Evolutionary conservation across 2,113 vertebrate species (phyloP).

Genomic region (Beaufortia kweichowensis): DNA sequence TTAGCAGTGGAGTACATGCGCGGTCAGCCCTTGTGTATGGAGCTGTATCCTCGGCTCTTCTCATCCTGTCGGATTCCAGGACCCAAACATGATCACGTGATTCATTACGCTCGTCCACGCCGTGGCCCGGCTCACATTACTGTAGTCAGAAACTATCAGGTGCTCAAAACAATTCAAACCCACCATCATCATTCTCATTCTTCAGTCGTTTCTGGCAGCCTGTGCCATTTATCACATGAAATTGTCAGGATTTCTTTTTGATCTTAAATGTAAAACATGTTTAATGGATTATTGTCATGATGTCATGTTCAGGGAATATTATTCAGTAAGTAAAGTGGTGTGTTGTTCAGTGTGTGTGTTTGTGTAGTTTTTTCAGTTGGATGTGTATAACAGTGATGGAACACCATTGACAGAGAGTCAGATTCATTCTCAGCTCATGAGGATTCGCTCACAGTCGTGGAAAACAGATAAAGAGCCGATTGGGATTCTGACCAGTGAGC

Average conservation of each 20-base stretch:
- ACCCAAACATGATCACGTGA: constrained; percentile 77
- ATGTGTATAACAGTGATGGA: constrained; percentile 84
- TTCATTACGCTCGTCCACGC: constrained; percentile 68
- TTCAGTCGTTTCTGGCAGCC: too few species aligned
- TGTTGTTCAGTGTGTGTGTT: background rate
- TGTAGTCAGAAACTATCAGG: constrained; percentile 83
- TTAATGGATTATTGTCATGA: too few species aligned
- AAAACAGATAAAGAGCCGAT: constrained; percentile 85
- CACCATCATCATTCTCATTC: background rate
- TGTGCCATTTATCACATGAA: too few species aligned
- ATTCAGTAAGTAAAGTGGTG: background rate
- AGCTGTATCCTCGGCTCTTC: constrained; percentile 78
- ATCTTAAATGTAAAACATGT: too few species aligned
- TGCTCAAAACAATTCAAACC: background rate
- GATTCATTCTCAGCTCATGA: constrained; percentile 79
- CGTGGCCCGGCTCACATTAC: constrained; percentile 77
- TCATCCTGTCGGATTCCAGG: constrained; percentile 82
- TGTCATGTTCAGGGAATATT: too few species aligned
- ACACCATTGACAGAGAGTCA: constrained; percentile 79
- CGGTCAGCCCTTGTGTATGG: constrained; percentile 77
- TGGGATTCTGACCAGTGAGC: constrained; percentile 84
- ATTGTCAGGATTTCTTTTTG: too few species aligned
- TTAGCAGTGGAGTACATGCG: constrained; percentile 74
- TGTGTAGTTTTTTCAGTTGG: constrained; percentile 81
- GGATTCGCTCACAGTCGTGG: constrained; percentile 80